Percentiles rank a stretch among this genome's conserved stretches.
phyloP scores from a whole-genome alignment of 2,888 invertebrate species.

The Elegia similella region DNA sequence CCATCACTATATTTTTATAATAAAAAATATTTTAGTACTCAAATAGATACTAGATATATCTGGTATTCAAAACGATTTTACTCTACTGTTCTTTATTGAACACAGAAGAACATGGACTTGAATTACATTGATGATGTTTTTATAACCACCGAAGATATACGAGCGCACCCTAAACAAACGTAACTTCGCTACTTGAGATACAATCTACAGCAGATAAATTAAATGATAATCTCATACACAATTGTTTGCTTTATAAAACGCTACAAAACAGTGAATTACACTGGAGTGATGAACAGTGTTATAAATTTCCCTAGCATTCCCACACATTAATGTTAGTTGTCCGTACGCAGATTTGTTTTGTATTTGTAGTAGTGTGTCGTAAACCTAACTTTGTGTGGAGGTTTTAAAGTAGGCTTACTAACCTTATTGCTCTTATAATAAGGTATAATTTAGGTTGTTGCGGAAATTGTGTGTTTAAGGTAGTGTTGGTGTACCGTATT shows the following conservation, averaged over 20 bases:
- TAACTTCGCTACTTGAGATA: conserved; percentile 30
- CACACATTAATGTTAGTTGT: conserved; percentile 63
- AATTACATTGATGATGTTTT: conserved; percentile 6
- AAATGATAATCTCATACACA: conserved; percentile 58
- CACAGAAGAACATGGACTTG: not conserved
- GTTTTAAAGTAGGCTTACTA: conserved; percentile 30
- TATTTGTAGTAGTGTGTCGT: conserved; percentile 58
- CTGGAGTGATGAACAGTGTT: conserved; percentile 67
- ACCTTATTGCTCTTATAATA: conserved; percentile 37
- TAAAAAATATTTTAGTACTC: not conserved
- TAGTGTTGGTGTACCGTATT: conserved; percentile 78
- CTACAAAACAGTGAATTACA: conserved; percentile 75
- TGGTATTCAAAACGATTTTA: not conserved
- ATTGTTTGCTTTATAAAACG: conserved; percentile 66
- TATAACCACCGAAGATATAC: conserved; percentile 3
- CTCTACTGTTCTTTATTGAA: not conserved
- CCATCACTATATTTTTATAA: not conserved
- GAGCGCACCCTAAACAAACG: conserved; percentile 2
- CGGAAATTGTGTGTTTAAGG: conserved; percentile 50
- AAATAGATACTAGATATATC: not conserved
- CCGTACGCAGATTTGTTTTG: conserved; percentile 49
- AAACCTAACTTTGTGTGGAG: conserved; percentile 36
- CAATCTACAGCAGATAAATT: conserved; percentile 48
- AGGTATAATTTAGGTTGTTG: conserved; percentile 35
- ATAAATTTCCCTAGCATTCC: conserved; percentile 77